phyloP scores from a whole-genome alignment of 2,113 vertebrate species.

The Xyliphius kryptos region DNA sequence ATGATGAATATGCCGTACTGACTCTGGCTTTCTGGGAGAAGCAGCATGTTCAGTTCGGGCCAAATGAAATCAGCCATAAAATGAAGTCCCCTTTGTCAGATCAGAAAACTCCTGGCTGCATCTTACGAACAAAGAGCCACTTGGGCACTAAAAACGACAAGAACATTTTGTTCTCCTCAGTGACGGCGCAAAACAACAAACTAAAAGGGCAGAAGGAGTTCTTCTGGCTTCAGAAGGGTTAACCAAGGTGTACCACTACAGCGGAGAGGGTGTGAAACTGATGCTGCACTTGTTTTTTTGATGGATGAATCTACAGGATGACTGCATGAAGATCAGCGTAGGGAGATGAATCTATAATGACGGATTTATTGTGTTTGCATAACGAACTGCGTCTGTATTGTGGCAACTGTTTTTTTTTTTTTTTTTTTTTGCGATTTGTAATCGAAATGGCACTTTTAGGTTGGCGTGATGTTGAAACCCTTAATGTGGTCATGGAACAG shows the following conservation, averaged over 20 bases:
- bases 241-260: neutral
- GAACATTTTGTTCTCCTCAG: neutral
- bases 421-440: too few relatives aligned
- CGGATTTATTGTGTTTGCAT: too few relatives aligned
- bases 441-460: too few relatives aligned
- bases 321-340: too few relatives aligned
- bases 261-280: neutral
- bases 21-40: constrained; percentile 11
- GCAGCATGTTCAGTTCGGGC: neutral
- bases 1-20: constrained; percentile 12
- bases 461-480: too few relatives aligned
- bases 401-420: too few relatives aligned
- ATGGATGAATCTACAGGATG: too few relatives aligned
- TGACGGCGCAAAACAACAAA: neutral
- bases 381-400: too few relatives aligned
- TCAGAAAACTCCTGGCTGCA: constrained; percentile 13
- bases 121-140: neutral
- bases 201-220: neutral
- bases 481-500: too few relatives aligned
- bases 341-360: too few relatives aligned
- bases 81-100: constrained; percentile 11
- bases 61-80: constrained; percentile 25
- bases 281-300: too few relatives aligned
- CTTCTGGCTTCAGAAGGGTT: neutral
- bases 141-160: neutral